Evolutionary conservation across 2,113 vertebrate species (phyloP), one percentile per base, ranked within the genome.

Genomic region (Gavia stellata): DNA sequence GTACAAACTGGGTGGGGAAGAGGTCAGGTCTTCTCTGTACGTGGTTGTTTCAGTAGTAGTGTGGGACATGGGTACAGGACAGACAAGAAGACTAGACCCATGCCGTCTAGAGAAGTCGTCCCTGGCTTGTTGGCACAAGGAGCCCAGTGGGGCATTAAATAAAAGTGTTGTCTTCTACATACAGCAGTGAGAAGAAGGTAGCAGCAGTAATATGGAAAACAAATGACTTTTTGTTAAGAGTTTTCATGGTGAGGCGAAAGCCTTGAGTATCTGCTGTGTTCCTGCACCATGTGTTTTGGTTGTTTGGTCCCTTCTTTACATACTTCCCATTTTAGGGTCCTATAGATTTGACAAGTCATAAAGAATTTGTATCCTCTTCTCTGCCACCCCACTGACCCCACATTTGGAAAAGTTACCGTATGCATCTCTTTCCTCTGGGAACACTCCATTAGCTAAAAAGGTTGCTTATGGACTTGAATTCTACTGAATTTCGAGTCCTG

Each of bases 1-100:
- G n/a, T 26, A 42, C 65, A 38, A n/a, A 1, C 0, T 6, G 2
- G 5, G 2, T 12, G 17, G 10, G 28, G 14, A 5, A 20, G 9
- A 33, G 33, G 34, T 23, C 29, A 49, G 45, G 14, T 49, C 29
- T 29, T n/a, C 28, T 12, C 36, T 42, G 12, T 4, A 14, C 13
- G 2, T 3, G 14, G 24, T 67, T 44, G 13, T 84, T 59, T 24
- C 15, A 18, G 44, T 17, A 47, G 36, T 7, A 12, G 33, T 3
- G 52, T 38, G 29, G 52, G 38, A 67, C 34, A 17, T 15, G 23
- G 34, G 49, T 6, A 45, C 45, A 81, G 40, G 53, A 68, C 28
- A 44, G 44, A 42, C 3, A 7, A 20, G 20, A 26, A 45, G 19
- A 86, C 24, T 29, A 74, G 62, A 72, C 77, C 44, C 26, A 31